Evolutionary conservation across 1,140 invertebrate genomes (phyloP).

Genomic region (Daktulosphaira vitifoliae): DNA sequence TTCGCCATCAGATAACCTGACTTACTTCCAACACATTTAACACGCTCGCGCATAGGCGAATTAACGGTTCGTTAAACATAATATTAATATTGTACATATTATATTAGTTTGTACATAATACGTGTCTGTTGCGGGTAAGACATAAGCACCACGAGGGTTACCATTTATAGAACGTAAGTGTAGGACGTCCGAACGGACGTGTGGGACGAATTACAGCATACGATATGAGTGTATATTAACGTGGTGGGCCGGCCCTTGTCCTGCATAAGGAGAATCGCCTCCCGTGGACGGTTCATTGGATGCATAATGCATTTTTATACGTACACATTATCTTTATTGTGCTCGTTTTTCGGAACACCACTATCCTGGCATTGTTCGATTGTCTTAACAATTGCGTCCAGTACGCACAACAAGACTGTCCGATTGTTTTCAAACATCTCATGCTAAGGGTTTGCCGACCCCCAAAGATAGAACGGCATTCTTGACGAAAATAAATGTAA

Average conservation of each 20-base stretch:
- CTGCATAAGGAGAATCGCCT: too few species aligned
- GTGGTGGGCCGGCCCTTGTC: too few species aligned
- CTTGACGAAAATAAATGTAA: too few species aligned
- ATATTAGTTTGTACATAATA: too few species aligned
- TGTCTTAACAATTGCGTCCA: not conserved
- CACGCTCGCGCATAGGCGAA: not conserved
- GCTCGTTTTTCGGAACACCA: not conserved
- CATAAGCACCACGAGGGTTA: constrained; percentile 1
- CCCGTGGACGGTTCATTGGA: not conserved
- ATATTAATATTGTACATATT: too few species aligned
- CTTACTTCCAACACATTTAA: constrained; percentile 4
- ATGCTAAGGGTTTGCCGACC: too few species aligned
- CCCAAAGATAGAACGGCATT: too few species aligned
- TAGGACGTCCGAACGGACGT: constrained; percentile 5
- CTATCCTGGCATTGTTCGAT: constrained; percentile 17
- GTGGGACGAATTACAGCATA: constrained; percentile 21
- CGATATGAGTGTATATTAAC: too few species aligned
- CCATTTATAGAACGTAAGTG: constrained; percentile 23
- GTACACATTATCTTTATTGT: not conserved
- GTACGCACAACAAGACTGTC: not conserved
- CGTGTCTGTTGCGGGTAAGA: not conserved
- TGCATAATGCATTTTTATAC: constrained; percentile 15
- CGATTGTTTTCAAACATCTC: too few species aligned
- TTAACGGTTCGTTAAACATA: constrained; percentile 2
- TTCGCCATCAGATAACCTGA: too few species aligned